These are phyloP conservation scores for Xiphias gladius DNA, from an alignment of 2,113 vertebrate genomes.

Conservation along the genomic window DNA sequence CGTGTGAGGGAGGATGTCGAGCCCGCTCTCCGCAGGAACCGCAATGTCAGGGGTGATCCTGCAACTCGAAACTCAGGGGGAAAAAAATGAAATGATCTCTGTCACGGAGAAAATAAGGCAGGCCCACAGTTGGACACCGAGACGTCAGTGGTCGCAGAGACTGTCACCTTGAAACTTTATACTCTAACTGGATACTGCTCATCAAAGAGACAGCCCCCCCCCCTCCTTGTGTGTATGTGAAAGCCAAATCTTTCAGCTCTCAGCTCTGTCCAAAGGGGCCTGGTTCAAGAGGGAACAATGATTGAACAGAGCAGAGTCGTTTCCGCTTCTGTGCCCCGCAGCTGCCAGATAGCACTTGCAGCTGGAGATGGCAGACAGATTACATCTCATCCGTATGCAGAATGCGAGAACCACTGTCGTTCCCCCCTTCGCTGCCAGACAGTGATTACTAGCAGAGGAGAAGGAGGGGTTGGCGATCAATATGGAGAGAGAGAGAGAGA, in stretches of 20 bases:
- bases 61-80: conserved; percentile 1
- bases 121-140: background rate
- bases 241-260: conserved; percentile 20
- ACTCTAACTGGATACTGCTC: background rate
- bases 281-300: conserved; percentile 38
- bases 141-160: conserved; percentile 3
- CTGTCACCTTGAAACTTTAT: background rate
- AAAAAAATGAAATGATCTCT: background rate
- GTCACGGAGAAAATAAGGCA: conserved; percentile 23
- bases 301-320: conserved; percentile 68
- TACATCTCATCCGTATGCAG: conserved; percentile 75
- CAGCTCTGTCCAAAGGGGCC: conserved; percentile 29
- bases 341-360: conserved; percentile 53
- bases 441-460: conserved; percentile 68
- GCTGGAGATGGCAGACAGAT: conserved; percentile 70
- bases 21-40: background rate
- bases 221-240: conserved; percentile 18
- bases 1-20: conserved; percentile 1
- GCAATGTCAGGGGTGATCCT: conserved; percentile 21
- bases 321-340: conserved; percentile 57
- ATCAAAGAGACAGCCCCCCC: conserved; percentile 8
- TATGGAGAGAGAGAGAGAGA: conserved; percentile 58
- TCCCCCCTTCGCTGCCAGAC: conserved; percentile 50
- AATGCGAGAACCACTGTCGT: conserved; percentile 54
- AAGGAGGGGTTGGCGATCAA: conserved; percentile 61